These are phyloP conservation scores for Nilaparvata lugens DNA, from an alignment of 1,140 invertebrate genomes.

Conservation along the genomic window DNA sequence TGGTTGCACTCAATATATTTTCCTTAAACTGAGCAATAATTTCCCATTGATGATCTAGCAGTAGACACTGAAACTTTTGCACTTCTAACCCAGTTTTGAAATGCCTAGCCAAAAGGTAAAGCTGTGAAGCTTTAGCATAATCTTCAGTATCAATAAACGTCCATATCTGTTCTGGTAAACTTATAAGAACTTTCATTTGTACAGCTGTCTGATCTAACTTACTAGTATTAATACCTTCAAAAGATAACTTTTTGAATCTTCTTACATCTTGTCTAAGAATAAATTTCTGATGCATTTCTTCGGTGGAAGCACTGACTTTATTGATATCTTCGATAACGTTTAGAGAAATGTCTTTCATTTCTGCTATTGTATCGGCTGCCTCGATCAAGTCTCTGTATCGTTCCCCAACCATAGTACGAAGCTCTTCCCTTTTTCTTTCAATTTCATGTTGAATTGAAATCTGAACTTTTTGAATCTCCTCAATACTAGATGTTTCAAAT, in stretches of 20 bases:
- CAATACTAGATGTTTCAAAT: slow-evolving; percentile 70
- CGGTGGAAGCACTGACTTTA: slow-evolving; percentile 57
- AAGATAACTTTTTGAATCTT: background rate
- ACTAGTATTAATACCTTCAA: background rate
- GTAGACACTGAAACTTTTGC: background rate
- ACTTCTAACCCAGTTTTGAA: background rate
- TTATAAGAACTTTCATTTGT: background rate
- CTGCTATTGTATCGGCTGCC: slow-evolving; percentile 86
- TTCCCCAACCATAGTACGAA: slow-evolving; percentile 85
- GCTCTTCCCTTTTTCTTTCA: slow-evolving; percentile 80
- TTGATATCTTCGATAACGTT: slow-evolving; percentile 60
- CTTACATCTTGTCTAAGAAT: slow-evolving; percentile 23
- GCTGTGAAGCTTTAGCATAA: background rate
- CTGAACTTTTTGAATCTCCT: slow-evolving; percentile 74
- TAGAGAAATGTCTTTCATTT: slow-evolving; percentile 75
- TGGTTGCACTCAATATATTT: background rate
- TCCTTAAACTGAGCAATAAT: background rate
- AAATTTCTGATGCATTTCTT: slow-evolving; percentile 53
- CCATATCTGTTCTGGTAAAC: background rate
- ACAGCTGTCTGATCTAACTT: background rate
- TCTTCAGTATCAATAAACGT: background rate
- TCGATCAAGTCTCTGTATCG: slow-evolving; percentile 85
- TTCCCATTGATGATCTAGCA: background rate
- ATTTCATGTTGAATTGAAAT: slow-evolving; percentile 79
- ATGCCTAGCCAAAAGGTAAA: background rate